Conservation (phyloP, 2,888 invertebrate species). For the Andrena chrysosceles region DNA sequence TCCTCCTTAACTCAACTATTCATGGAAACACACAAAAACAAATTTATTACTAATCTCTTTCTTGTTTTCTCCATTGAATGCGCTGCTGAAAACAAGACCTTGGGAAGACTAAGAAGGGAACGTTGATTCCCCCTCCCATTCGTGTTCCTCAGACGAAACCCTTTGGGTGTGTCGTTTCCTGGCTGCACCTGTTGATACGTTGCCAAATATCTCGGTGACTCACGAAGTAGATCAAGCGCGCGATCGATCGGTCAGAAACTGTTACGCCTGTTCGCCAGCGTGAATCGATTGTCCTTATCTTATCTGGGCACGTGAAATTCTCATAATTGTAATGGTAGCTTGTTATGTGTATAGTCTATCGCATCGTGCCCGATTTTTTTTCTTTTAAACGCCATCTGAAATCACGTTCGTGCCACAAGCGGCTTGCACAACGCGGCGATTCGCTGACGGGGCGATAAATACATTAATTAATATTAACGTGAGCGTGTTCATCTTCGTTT, state of each 20-base stretch:
- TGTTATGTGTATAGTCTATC: neutral
- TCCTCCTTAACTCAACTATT: too few species aligned
- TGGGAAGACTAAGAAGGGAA: too few species aligned
- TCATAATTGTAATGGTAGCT: neutral
- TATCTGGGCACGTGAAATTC: neutral
- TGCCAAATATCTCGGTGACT: constrained; percentile 55
- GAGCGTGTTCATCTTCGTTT: constrained; percentile 27
- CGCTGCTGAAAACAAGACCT: too few species aligned
- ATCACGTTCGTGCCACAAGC: neutral
- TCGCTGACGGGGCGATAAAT: neutral
- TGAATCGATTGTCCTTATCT: neutral
- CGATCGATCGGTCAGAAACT: neutral
- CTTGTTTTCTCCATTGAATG: neutral
- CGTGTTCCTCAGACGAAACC: too few species aligned
- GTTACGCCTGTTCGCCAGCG: neutral
- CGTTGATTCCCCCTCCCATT: too few species aligned
- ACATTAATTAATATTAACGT: neutral
- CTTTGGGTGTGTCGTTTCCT: neutral
- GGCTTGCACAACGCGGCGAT: constrained; percentile 13
- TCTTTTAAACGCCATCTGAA: neutral
- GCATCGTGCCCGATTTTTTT: neutral
- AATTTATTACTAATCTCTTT: too few species aligned
- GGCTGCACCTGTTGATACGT: constrained; percentile 54
- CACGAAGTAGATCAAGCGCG: constrained; percentile 38
- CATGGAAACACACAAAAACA: too few species aligned